phyloP scores from a whole-genome alignment of 2,797 vertebrate genomes.

The Mormyrops attenuatus region DNA sequence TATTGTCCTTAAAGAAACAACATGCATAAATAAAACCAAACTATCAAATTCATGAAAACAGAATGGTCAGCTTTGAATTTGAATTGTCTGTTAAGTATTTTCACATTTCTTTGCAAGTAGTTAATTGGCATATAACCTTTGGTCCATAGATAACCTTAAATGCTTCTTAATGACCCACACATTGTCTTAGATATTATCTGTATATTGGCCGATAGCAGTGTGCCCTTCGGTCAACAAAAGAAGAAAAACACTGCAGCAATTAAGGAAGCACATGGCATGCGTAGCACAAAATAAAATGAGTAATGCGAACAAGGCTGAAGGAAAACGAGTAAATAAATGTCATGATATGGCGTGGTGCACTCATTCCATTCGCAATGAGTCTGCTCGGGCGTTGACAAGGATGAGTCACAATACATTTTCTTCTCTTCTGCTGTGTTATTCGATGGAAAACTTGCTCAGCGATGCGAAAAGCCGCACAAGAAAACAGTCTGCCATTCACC shows the following conservation, averaged over 20 bases:
- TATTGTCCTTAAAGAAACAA: neutral
- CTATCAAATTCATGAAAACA: neutral
- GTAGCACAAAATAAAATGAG: neutral
- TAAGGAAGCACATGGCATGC: neutral
- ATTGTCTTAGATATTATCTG: neutral
- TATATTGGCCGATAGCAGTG: neutral
- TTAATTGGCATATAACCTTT: neutral
- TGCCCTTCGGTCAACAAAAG: neutral
- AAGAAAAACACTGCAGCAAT: neutral
- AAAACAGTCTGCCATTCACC: constrained; percentile 41
- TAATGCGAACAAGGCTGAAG: neutral
- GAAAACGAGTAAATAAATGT: neutral
- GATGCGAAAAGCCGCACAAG: constrained; percentile 40
- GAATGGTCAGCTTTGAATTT: neutral
- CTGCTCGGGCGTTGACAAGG: neutral
- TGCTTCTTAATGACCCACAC: neutral
- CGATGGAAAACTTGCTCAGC: constrained; percentile 34
- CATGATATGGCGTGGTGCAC: neutral
- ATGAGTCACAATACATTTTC: neutral
- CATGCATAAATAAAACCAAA: neutral
- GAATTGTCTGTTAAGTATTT: neutral
- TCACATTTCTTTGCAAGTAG: neutral
- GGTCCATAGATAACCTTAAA: neutral
- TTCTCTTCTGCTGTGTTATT: neutral
- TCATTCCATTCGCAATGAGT: neutral